Conservation (phyloP, 1,140 invertebrate species). For the Hesperophylax magnus region DNA sequence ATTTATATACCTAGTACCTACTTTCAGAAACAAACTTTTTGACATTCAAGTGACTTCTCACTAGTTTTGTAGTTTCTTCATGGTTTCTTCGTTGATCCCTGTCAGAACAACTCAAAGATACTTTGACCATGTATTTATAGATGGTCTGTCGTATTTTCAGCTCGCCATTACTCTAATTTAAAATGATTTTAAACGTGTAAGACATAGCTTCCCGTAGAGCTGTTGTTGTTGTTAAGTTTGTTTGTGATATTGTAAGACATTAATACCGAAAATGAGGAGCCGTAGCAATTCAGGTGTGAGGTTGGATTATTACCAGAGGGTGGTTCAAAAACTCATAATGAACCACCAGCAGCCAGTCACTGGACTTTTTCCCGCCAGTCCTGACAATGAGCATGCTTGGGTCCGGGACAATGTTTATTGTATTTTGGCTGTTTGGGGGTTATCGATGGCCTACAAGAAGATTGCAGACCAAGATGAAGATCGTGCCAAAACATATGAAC, state of each 20-base stretch:
- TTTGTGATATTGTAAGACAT: slow-evolving; percentile 5
- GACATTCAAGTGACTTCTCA: slow-evolving; percentile 49
- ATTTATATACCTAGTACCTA: slow-evolving; percentile 13
- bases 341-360: slow-evolving; percentile 96
- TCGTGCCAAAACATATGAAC: slow-evolving; percentile 96
- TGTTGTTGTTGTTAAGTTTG: not conserved
- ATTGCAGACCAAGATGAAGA: slow-evolving; percentile 99
- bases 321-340: slow-evolving; percentile 93
- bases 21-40: slow-evolving; percentile 17
- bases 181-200: slow-evolving; percentile 8
- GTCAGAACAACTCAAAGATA: not conserved
- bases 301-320: slow-evolving; percentile 94
- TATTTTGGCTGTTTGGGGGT: slow-evolving; percentile 96
- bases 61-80: not conserved
- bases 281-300: slow-evolving; percentile 95
- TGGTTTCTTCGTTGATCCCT: not conserved
- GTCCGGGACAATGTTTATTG: slow-evolving; percentile 99
- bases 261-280: slow-evolving; percentile 81
- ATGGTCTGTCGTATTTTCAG: not conserved
- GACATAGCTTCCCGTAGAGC: not conserved
- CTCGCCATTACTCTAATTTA: not conserved
- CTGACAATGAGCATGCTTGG: slow-evolving; percentile 95
- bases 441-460: slow-evolving; percentile 99
- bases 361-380: slow-evolving; percentile 90
- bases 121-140: slow-evolving; percentile 36